Base-by-base conservation (phyloP, 2,888 invertebrate species). In the Labia minor region DNA sequence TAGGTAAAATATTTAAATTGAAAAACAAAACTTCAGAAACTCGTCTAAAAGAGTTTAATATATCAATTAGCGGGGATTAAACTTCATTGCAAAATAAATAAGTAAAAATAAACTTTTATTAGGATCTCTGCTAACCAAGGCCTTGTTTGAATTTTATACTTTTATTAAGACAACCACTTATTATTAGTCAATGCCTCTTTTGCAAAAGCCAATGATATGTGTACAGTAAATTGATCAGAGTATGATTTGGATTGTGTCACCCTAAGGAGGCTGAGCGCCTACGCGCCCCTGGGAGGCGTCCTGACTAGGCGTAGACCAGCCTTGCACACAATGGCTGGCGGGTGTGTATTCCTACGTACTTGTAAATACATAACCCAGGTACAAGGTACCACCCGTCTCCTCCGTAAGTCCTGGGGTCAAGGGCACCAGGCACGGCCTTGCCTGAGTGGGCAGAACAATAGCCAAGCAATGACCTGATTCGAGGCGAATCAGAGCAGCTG, bases 391-490 rank as follows among this genome's bases (percentile, higher is more conserved):
- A 49, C 49, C 49, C 49, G 49, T 4, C 14, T 49, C 16, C 26
- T 14, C 49, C 14, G 49, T 11, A 49, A 49, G 49, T 11, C 3
- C n/a, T 11, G 49, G 49, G 49, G 49, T 49, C 49, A 49, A 49
- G 49, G 49, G 49, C 49, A 49, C n/a, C 49, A 16, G 49, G 49
- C 49, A 49, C 49, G 49, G 49, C 49, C 49, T 49, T 49, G 49
- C 49, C 14, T 49, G 16, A 8, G 49, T 49, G 49, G 49, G 49
- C n/a, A 49, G 49, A 49, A 49, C 49, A 49, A 49, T 49, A 14
- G n/a, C 49, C 49, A 49, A 49, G 49, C 49, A 49, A 49, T 49
- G 49, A 49, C 49, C 49, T 49, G 49, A 49, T 49, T 49, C n/a
- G 49, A 49, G 49, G 49, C 49, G 16, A 49, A 49, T 49, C 49